Evolutionary conservation across 2,797 vertebrate species (phyloP).

Genomic region (Cyclopterus lumpus): DNA sequence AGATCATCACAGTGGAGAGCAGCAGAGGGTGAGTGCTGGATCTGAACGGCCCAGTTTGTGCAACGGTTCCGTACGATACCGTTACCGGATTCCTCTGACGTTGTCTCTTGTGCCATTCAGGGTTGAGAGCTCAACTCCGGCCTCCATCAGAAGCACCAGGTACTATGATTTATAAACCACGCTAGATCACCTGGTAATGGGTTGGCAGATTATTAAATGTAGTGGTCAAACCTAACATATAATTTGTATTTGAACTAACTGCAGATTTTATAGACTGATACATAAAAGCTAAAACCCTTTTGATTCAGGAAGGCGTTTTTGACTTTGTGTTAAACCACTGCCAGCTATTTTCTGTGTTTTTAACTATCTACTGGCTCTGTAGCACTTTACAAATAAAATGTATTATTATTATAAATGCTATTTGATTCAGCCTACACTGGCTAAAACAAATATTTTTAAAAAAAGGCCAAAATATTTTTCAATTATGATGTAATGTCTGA

Average conservation of each 20-base stretch:
- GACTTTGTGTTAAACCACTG: too few relatives aligned
- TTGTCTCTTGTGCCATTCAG: constrained; percentile 46
- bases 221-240: not conserved
- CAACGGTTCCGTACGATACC: not conserved
- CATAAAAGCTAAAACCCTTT: too few relatives aligned
- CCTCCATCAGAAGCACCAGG: constrained; percentile 66
- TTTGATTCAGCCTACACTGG: too few relatives aligned
- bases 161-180: constrained; percentile 37
- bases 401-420: too few relatives aligned
- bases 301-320: too few relatives aligned
- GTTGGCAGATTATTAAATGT: not conserved
- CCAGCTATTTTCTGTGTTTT: too few relatives aligned
- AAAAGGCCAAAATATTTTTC: too few relatives aligned
- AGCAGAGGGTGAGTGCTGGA: constrained; percentile 60
- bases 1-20: constrained; percentile 48
- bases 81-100: not conserved
- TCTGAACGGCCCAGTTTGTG: not conserved
- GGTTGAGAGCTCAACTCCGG: constrained; percentile 34
- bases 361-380: too few relatives aligned
- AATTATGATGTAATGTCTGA: not conserved
- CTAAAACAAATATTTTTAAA: too few relatives aligned
- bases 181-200: not conserved
- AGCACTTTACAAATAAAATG: too few relatives aligned
- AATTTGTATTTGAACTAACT: not conserved
- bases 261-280: not conserved